A percentile compares a stretch with the other conserved stretches of the same genome.
These are phyloP conservation scores for Macropis europaea DNA, from an alignment of 2,888 invertebrate species.

Conservation along the genomic window DNA sequence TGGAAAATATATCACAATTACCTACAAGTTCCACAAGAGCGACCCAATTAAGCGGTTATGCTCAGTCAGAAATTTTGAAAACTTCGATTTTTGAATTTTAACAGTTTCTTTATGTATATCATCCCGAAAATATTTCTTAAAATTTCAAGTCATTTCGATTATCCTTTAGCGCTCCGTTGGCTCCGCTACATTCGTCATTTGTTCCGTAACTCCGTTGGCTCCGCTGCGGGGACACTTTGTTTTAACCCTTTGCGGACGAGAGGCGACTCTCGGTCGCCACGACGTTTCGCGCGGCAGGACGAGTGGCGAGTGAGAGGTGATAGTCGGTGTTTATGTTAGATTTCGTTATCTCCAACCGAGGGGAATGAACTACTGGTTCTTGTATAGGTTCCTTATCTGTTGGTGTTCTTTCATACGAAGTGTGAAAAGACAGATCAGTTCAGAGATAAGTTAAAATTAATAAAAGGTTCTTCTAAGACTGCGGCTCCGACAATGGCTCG, in stretches of 20 bases:
- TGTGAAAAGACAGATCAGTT: constrained; percentile 16
- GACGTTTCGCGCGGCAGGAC: background rate
- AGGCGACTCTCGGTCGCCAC: constrained; percentile 3
- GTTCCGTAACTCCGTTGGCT: no score
- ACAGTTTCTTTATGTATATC: no score
- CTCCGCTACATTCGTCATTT: no score
- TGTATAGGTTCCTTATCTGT: constrained; percentile 22
- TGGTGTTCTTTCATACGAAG: constrained; percentile 13
- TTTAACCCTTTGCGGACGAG: constrained; percentile 19
- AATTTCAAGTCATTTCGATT: no score
- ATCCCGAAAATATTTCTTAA: no score
- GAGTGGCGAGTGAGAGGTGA: constrained; percentile 16
- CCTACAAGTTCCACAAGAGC: background rate
- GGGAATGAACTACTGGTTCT: constrained; percentile 14
- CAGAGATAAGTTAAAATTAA: constrained; percentile 30
- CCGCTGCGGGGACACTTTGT: no score
- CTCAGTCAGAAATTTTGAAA: no score
- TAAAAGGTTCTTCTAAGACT: constrained; percentile 21
- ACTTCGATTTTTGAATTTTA: no score
- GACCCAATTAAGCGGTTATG: background rate
- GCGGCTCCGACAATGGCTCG: constrained; percentile 9
- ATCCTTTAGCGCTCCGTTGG: no score
- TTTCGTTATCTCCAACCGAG: constrained; percentile 2
- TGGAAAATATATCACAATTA: background rate
- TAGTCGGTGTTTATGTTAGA: constrained; percentile 1